Conservation (phyloP, 2,888 invertebrate genomes). For the Zygothrica quintamaculata region DNA sequence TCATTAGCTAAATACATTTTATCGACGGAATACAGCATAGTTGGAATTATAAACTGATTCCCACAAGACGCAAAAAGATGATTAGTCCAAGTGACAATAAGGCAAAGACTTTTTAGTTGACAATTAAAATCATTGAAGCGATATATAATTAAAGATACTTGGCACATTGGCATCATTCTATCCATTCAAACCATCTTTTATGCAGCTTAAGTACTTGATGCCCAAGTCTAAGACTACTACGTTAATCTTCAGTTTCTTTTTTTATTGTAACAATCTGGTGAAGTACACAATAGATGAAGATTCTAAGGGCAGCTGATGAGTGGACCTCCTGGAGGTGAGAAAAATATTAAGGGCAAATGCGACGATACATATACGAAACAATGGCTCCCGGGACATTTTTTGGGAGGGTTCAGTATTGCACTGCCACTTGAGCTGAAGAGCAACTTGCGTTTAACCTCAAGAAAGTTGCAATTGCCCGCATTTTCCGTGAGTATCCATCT, state of each 20-base stretch:
- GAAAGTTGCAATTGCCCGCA: conserved; percentile 79
- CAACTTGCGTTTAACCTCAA: conserved; percentile 82
- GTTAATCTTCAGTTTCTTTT: conserved; percentile 52
- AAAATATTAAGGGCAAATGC: conserved; percentile 74
- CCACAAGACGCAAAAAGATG: conserved; percentile 37
- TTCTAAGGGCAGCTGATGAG: conserved; percentile 71
- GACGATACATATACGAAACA: conserved; percentile 36
- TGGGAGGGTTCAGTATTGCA: conserved; percentile 22
- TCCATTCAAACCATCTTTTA: conserved; percentile 42
- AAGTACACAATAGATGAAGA: conserved; percentile 50
- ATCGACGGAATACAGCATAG: conserved; percentile 29
- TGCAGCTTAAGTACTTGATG: conserved; percentile 61
- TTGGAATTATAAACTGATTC: conserved; percentile 27
- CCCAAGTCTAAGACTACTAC: conserved; percentile 68
- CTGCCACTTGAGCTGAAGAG: conserved; percentile 58
- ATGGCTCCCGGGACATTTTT: conserved; percentile 30
- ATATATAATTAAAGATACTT: conserved; percentile 53
- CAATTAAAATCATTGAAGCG: conserved; percentile 67
- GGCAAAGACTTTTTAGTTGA: conserved; percentile 41
- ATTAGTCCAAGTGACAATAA: conserved; percentile 51
- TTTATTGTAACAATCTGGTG: conserved; percentile 69
- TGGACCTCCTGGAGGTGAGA: conserved; percentile 85
- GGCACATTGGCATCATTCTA: conserved; percentile 37
- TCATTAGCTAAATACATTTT: conserved; percentile 45
- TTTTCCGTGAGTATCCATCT: conserved; percentile 29